Conservation (phyloP, 2,797 vertebrate species). For the Podarcis siculus region DNA sequence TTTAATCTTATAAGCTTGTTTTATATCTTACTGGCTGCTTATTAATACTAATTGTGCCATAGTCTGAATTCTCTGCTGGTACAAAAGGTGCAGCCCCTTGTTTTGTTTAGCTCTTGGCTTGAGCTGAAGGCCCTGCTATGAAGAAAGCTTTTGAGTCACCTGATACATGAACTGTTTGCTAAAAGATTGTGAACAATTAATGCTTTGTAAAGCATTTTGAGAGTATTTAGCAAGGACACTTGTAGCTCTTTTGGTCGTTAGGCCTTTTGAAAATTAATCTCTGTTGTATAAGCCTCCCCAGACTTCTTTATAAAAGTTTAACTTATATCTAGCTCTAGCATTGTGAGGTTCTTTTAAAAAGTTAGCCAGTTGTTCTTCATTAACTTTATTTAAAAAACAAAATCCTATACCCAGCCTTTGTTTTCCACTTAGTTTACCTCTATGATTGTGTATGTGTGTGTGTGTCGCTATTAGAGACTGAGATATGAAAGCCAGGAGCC, state of each 20-base stretch:
- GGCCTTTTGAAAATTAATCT: constrained; percentile 61
- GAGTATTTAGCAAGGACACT: constrained; percentile 67
- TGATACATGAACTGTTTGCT: constrained; percentile 84
- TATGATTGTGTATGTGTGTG: background rate
- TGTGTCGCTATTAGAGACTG: too few relatives aligned
- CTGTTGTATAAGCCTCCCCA: constrained; percentile 51
- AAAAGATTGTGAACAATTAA: constrained; percentile 68
- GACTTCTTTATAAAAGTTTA: constrained; percentile 44
- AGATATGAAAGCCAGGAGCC: too few relatives aligned
- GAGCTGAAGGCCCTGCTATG: constrained; percentile 51
- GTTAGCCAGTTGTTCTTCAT: constrained; percentile 19
- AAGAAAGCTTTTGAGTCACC: constrained; percentile 65
- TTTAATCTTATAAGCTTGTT: background rate
- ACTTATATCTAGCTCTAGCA: constrained; percentile 28
- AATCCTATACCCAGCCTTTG: constrained; percentile 3
- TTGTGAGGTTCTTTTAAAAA: constrained; percentile 4
- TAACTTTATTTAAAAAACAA: background rate
- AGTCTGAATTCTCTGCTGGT: constrained; percentile 40
- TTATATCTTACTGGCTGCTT: constrained; percentile 30
- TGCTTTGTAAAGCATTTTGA: constrained; percentile 68
- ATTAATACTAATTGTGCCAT: constrained; percentile 47
- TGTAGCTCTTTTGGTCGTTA: constrained; percentile 60
- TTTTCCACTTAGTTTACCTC: constrained; percentile 25
- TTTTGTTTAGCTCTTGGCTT: constrained; percentile 46
- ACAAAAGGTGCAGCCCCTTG: constrained; percentile 57